Evolutionary conservation across 2,113 vertebrate genomes (phyloP).

Genomic region (Ciconia stormi): DNA sequence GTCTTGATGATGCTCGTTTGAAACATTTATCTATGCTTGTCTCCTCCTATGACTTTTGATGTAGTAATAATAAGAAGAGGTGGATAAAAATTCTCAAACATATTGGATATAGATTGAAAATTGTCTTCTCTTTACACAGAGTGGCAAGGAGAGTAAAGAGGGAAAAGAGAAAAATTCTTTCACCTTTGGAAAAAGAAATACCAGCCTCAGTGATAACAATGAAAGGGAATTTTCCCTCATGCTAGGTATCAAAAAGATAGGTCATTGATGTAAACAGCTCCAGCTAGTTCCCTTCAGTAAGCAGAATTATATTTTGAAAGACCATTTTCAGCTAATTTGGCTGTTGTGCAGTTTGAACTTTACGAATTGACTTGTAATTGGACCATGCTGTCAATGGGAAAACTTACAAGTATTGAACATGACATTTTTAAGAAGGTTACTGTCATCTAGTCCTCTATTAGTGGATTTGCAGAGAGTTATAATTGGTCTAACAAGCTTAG

Average conservation of each 20-base stretch:
- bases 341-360: conserved; percentile 68
- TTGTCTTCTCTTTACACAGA: not conserved
- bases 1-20: not conserved
- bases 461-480: conserved; percentile 71
- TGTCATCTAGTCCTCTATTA: conserved; percentile 74
- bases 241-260: not conserved
- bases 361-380: conserved; percentile 78
- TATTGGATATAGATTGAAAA: not conserved
- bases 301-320: conserved; percentile 54
- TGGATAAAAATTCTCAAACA: not conserved
- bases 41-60: not conserved
- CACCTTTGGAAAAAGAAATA: not conserved
- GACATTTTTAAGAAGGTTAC: conserved; percentile 78
- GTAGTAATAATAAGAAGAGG: not conserved
- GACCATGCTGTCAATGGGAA: conserved; percentile 66
- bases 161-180: not conserved
- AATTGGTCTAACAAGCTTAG: conserved; percentile 76
- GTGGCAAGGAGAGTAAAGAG: not conserved
- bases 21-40: not conserved
- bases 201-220: not conserved
- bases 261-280: not conserved
- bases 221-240: not conserved
- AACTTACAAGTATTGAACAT: conserved; percentile 73
- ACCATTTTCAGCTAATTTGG: conserved; percentile 62
- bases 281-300: not conserved